phyloP scores from a whole-genome alignment of 2,113 vertebrate genomes.

The Ondatra zibethicus region DNA sequence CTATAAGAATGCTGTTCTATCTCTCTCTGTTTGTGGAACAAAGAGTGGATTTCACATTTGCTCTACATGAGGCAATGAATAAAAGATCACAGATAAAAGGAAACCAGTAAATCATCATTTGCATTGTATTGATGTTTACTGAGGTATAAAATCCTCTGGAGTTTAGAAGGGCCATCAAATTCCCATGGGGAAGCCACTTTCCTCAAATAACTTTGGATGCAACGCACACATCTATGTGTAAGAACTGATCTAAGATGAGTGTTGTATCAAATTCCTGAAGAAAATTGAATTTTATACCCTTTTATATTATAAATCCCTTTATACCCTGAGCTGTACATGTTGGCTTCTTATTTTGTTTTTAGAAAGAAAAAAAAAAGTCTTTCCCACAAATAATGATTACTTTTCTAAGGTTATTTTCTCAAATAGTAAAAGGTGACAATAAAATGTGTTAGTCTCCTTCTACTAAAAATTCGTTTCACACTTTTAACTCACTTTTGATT shows the following conservation, averaged over 20 bases:
- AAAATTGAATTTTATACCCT: conserved; percentile 21
- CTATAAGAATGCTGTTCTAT: not conserved
- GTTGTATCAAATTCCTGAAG: conserved; percentile 13
- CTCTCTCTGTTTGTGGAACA: conserved; percentile 67
- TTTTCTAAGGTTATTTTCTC: not conserved
- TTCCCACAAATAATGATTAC: not conserved
- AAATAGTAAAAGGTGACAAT: not conserved
- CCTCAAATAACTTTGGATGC: conserved; percentile 67
- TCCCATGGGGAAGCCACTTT: conserved; percentile 59
- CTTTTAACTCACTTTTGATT: not conserved
- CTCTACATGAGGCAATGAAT: conserved; percentile 80
- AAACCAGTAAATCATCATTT: conserved; percentile 80
- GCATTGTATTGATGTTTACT: conserved; percentile 81
- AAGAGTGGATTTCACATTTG: conserved; percentile 73
- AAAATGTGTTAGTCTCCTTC: not conserved
- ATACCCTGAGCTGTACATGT: not conserved
- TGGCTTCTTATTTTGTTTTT: not conserved
- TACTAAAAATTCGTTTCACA: not conserved
- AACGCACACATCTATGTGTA: conserved; percentile 26
- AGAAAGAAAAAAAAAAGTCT: not conserved
- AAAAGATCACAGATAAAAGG: conserved; percentile 81
- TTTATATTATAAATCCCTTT: too few species aligned
- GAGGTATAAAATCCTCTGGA: conserved; percentile 78
- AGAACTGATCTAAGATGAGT: conserved; percentile 39
- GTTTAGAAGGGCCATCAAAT: conserved; percentile 64